phyloP scores from a whole-genome alignment of 2,113 vertebrate genomes.

The Phaethornis superciliosus region DNA sequence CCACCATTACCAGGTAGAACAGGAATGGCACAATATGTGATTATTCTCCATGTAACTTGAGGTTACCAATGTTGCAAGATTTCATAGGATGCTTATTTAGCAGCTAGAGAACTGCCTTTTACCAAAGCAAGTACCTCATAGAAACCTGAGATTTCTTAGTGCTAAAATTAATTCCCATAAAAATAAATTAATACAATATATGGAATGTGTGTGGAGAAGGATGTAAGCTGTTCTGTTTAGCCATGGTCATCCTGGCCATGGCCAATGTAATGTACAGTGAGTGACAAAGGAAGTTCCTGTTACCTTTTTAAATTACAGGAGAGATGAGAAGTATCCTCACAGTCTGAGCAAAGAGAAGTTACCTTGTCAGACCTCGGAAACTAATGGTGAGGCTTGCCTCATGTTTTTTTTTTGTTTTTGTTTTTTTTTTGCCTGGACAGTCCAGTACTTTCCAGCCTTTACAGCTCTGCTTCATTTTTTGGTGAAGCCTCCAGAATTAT shows the following conservation, averaged over 20 bases:
- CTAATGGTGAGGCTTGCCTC: not conserved
- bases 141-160: not conserved
- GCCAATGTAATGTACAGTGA: not conserved
- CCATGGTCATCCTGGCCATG: not conserved
- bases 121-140: not conserved
- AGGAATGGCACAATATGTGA: fast-evolving
- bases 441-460: not conserved
- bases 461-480: not conserved
- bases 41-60: not conserved
- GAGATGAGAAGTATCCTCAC: not conserved
- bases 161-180: too few relatives aligned
- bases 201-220: not conserved
- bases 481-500: not conserved
- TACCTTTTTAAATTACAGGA: not conserved
- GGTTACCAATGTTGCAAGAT: not conserved
- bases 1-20: not conserved
- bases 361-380: not conserved
- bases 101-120: not conserved
- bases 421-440: not conserved
- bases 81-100: not conserved
- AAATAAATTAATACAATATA: not conserved
- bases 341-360: not conserved
- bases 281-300: not conserved
- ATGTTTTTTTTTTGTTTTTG: not conserved
- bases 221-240: not conserved